Conservation (phyloP, 2,113 vertebrate genomes). For the Rhegmatorhina hoffmannsi region DNA sequence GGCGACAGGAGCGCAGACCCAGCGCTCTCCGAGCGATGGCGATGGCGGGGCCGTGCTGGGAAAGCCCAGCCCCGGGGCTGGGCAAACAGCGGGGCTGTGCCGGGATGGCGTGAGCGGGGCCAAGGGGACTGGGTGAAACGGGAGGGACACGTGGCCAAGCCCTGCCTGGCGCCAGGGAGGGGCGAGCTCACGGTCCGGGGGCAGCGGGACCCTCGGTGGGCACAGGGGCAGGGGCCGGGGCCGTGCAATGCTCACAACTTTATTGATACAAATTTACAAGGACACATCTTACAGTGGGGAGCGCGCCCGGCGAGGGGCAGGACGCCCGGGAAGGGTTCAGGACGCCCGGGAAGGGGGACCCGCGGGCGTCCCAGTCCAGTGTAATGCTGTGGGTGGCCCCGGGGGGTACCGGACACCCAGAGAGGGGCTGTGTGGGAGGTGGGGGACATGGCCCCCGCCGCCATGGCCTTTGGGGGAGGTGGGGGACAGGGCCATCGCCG, state of each 20-base stretch:
- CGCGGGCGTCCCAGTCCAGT: neutral
- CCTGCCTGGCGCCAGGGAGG: neutral
- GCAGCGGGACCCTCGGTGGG: fast-evolving
- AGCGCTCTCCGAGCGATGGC: neutral
- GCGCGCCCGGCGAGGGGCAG: neutral
- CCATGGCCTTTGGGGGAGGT: no score
- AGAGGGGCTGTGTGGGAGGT: neutral
- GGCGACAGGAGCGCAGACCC: neutral
- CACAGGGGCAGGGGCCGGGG: neutral
- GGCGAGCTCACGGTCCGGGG: neutral
- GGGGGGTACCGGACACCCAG: neutral
- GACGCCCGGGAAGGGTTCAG: neutral
- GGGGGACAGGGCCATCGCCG: no score
- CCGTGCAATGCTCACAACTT: constrained; percentile 57
- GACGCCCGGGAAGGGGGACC: neutral
- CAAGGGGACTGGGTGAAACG: constrained; percentile 62
- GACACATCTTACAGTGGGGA: constrained; percentile 52
- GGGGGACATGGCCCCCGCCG: neutral
- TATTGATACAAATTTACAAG: constrained; percentile 73
- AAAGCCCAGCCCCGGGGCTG: constrained; percentile 39
- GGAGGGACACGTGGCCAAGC: constrained; percentile 3
- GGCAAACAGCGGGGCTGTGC: neutral
- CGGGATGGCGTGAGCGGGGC: constrained; percentile 1
- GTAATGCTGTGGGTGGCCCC: neutral
- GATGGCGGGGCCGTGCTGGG: neutral